Percentiles rank a stretch among this genome's conserved stretches.
These are phyloP conservation scores for Hermodice carunculata DNA, from an alignment of 2,888 invertebrate genomes.

Conservation along the genomic window DNA sequence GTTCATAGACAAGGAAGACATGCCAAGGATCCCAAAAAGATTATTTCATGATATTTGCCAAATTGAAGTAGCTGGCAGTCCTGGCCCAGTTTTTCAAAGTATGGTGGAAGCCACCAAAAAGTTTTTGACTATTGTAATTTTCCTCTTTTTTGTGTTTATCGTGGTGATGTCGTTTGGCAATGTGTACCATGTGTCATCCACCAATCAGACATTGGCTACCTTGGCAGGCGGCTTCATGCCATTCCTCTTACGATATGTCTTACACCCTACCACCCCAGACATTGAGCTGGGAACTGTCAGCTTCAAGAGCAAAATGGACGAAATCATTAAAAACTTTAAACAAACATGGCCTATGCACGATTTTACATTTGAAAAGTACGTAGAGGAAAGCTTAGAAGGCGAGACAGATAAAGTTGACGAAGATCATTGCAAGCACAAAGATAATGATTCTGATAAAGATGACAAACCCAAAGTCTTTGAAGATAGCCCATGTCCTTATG, in stretches of 20 bases:
- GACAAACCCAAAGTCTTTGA: no score
- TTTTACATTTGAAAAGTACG: conserved; percentile 48
- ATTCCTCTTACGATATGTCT: conserved; percentile 53
- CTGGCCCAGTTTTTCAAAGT: conserved; percentile 65
- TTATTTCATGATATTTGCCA: conserved; percentile 64
- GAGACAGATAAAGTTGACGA: no score
- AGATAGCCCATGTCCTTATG: no score
- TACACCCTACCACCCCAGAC: conserved; percentile 59
- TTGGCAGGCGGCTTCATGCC: conserved; percentile 56
- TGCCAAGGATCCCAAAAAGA: conserved; percentile 64
- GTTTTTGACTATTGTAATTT: conserved; percentile 64
- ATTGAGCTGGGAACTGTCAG: conserved; percentile 65
- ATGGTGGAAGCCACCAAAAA: conserved; percentile 63
- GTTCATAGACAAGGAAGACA: conserved; percentile 65
- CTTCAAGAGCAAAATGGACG: conserved; percentile 67
- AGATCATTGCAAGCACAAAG: no score
- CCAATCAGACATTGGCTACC: conserved; percentile 67
- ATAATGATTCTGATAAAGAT: no score
- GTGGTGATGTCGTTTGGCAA: conserved; percentile 68
- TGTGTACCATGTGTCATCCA: conserved; percentile 62
- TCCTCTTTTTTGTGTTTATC: conserved; percentile 66
- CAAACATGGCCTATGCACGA: conserved; percentile 67
- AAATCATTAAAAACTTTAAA: conserved; percentile 63
- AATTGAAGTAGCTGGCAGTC: conserved; percentile 64
- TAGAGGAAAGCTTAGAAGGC: conserved; percentile 22